Conservation (phyloP, 2,888 invertebrate species). For the Euphydryas editha region DNA sequence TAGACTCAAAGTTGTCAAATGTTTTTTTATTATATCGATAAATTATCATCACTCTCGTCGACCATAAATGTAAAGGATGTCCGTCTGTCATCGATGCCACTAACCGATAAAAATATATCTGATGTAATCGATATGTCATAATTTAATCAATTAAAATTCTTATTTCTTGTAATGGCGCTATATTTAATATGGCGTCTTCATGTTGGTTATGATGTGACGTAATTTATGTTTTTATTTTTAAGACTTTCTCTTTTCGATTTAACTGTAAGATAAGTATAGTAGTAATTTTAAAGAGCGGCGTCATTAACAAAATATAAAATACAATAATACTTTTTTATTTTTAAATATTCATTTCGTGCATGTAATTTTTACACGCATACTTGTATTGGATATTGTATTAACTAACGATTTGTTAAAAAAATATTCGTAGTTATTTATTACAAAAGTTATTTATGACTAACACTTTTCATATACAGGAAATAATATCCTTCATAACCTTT, state of each 20-base stretch:
- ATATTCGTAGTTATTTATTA: no score
- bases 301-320: no score
- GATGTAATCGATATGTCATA: conserved; percentile 47
- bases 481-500: background rate
- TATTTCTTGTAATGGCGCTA: conserved; percentile 39
- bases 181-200: conserved; percentile 29
- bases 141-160: conserved; percentile 49
- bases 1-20: no score
- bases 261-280: background rate
- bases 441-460: background rate
- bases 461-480: background rate
- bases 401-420: no score
- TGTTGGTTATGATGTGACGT: conserved; percentile 19
- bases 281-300: background rate
- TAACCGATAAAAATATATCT: conserved; percentile 39
- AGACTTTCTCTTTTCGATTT: conserved; percentile 15
- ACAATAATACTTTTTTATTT: no score
- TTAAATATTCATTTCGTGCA: no score
- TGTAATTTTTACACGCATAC: no score
- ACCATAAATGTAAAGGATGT: conserved; percentile 32
- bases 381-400: no score
- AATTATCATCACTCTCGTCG: conserved; percentile 28
- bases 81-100: conserved; percentile 31
- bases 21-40: background rate
- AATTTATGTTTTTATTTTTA: conserved; percentile 20